Evolutionary conservation across 2,797 vertebrate genomes (phyloP).

Genomic region (Taenioides sp.): DNA sequence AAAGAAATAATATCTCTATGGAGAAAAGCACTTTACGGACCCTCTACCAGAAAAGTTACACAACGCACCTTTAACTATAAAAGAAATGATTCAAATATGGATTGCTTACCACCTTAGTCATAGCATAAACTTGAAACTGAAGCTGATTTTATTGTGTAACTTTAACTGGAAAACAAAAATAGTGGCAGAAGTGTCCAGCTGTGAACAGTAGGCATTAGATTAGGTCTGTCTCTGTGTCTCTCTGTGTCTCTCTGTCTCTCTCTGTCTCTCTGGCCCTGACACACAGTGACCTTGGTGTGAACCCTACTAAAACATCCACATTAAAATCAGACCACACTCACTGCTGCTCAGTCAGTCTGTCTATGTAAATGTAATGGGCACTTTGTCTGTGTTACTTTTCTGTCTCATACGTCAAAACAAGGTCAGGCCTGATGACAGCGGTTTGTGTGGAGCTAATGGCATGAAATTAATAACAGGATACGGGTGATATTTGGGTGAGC

Average conservation of each 20-base stretch:
- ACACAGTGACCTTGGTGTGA: background rate
- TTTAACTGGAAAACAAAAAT: background rate
- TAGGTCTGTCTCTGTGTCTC: too few species aligned
- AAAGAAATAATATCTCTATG: too few species aligned
- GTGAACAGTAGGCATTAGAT: background rate
- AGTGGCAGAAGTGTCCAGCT: background rate
- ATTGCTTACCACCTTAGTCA: too few species aligned
- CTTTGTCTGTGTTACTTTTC: background rate
- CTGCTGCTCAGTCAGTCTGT: background rate
- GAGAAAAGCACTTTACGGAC: too few species aligned
- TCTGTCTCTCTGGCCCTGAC: background rate
- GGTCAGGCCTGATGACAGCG: background rate
- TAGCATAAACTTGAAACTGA: too few species aligned
- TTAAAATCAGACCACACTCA: background rate
- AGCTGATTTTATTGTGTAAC: background rate
- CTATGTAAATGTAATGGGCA: conserved; percentile 1
- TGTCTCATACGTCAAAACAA: background rate
- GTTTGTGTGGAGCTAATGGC: background rate
- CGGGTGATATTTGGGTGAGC: background rate
- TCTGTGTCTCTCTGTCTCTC: background rate
- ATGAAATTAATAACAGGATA: background rate
- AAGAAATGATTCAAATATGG: too few species aligned
- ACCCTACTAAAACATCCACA: background rate
- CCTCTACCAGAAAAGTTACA: too few species aligned
- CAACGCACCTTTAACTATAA: too few species aligned